Base-by-base conservation (phyloP, 53 echinoderm and acorn worm species). In the Henricia sp. region DNA sequence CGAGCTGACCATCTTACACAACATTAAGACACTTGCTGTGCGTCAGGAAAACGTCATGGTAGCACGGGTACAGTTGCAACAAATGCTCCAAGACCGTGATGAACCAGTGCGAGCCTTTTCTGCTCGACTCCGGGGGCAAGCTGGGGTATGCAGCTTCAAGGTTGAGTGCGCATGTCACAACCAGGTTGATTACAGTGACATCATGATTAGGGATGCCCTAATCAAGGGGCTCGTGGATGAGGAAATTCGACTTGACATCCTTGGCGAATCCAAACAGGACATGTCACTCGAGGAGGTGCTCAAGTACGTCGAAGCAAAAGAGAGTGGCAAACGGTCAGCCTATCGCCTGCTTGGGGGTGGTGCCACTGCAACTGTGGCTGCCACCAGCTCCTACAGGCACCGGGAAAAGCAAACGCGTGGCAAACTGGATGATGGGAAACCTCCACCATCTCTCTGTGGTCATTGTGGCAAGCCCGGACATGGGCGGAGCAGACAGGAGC, bases 211-310 rank as follows among this genome's bases (percentile, higher is more conserved):
- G 37, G 57, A 27, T 26, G 29, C 71, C 27, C 19, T 91, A 26
- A 73, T 87, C 48, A 56, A 83, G 37, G 85, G 87, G 52, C 43
- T 91, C 20, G 54, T 20, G 29, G 87, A 91, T 37, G 62, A 91
- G 33, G 91, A 86, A 33, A 91, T 90, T 48, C 64, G 72, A 50
- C 74, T 82, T 33, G 82, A 90, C 64, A 59, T 82, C 3, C 40
- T 90, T 1, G 82, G 82, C n/a, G 72, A 86, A 28, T 44, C 59
- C 1, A 69, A 59, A 32, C 88, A 88, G 37, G 78, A 78, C 71
- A 85, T 77, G 85, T 28, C 77, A 25, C 52, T 90, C 3, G 84
- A 84, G 27, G 70, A 36, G 26, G 68, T 68, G 20, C 50, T 84
- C 2, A 38, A 55, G 29, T 84, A 84, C 42, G 37, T 84, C 34